phyloP scores from a whole-genome alignment of 2,113 vertebrate genomes.

The Thamnaconus septentrionalis region DNA sequence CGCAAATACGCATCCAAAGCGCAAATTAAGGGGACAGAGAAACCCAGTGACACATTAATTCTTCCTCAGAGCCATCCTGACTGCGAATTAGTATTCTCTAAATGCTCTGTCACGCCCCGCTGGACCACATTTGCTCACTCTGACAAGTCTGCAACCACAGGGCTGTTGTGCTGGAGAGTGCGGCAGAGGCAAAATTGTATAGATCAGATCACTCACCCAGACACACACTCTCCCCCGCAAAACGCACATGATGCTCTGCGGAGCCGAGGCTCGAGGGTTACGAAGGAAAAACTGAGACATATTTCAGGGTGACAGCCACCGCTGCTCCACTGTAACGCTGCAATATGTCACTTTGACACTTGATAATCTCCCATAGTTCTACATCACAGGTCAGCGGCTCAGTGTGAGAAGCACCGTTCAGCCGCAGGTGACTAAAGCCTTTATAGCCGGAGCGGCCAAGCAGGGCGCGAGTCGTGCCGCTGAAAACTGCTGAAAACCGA shows the following conservation, averaged over 20 bases:
- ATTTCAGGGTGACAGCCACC: slow-evolving; percentile 63
- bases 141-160: slow-evolving; percentile 33
- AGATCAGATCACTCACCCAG: slow-evolving; percentile 14
- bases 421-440: slow-evolving; percentile 37
- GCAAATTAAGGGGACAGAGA: slow-evolving; percentile 27
- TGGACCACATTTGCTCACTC: slow-evolving; percentile 36
- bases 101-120: slow-evolving; percentile 39
- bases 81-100: slow-evolving; percentile 45
- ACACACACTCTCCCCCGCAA: slow-evolving; percentile 12
- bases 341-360: slow-evolving; percentile 74
- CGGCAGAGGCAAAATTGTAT: slow-evolving; percentile 25
- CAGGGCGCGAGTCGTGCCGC: slow-evolving; percentile 18
- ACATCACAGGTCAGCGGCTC: slow-evolving; percentile 48
- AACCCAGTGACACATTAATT: slow-evolving; percentile 33
- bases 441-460: slow-evolving; percentile 28
- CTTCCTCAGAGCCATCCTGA: slow-evolving; percentile 15
- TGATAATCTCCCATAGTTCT: slow-evolving; percentile 67
- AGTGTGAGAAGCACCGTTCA: slow-evolving; percentile 24
- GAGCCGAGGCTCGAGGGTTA: slow-evolving; percentile 40
- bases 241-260: background rate
- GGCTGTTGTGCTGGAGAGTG: slow-evolving; percentile 32
- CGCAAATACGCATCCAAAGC: slow-evolving; percentile 33
- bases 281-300: slow-evolving; percentile 58
- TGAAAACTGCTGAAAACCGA: slow-evolving; percentile 39
- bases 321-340: slow-evolving; percentile 52